phyloP scores from a whole-genome alignment of 2,113 vertebrate species.

The Lophotis ruficrista region DNA sequence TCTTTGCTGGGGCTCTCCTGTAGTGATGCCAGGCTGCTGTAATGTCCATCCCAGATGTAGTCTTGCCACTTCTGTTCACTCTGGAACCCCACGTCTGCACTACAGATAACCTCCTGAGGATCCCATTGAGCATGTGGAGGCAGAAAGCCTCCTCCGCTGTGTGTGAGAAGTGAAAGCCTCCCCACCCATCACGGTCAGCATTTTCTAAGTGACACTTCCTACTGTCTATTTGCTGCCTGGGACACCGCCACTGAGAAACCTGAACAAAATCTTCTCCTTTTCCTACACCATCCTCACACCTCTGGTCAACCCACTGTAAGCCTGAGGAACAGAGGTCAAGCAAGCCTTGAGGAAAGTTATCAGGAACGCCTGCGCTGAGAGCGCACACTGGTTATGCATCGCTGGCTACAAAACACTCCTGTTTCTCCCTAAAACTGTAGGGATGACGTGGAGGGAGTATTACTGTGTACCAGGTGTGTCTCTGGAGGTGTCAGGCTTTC shows the following conservation, averaged over 20 bases:
- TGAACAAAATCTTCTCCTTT: background rate
- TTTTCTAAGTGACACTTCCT: slow-evolving; percentile 2
- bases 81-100: background rate
- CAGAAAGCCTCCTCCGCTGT: slow-evolving; percentile 15
- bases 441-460: background rate
- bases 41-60: background rate
- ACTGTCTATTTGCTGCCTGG: background rate
- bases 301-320: slow-evolving; percentile 15
- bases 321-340: slow-evolving; percentile 7
- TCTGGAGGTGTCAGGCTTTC: background rate
- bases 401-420: background rate
- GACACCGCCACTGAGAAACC: background rate
- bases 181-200: background rate
- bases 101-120: background rate
- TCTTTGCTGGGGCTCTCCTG: slow-evolving; percentile 23
- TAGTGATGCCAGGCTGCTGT: background rate
- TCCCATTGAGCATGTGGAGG: background rate
- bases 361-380: background rate
- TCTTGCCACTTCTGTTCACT: background rate
- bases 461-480: background rate
- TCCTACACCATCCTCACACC: background rate
- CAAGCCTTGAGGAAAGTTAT: background rate
- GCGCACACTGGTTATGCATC: background rate
- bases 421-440: background rate
- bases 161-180: background rate